Evolutionary conservation across 2,113 vertebrate species (phyloP).

Genomic region (Myocastor coypus): DNA sequence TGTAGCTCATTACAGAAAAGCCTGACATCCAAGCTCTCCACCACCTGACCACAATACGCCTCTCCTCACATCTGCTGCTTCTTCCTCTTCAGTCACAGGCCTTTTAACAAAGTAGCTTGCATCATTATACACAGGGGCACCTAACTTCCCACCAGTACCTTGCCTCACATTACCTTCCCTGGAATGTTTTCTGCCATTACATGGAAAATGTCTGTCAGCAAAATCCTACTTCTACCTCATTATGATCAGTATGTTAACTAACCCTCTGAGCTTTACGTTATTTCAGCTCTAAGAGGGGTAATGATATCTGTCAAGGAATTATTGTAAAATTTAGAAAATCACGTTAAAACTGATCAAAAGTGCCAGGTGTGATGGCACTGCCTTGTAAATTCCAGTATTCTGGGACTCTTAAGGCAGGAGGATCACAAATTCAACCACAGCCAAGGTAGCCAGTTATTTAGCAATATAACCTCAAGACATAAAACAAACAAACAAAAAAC

Average conservation of each 20-base stretch:
- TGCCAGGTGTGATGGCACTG: background rate
- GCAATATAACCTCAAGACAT: background rate
- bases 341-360: conserved; percentile 24
- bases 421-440: background rate
- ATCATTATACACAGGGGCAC: background rate
- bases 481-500: background rate
- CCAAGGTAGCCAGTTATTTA: background rate
- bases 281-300: conserved; percentile 11
- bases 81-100: background rate
- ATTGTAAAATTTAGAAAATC: conserved; percentile 38
- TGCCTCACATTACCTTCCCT: background rate
- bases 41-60: background rate
- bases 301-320: background rate
- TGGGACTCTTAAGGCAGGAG: background rate
- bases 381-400: background rate
- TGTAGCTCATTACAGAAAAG: background rate
- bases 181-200: conserved; percentile 35
- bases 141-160: background rate
- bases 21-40: background rate
- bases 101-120: background rate
- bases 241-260: background rate
- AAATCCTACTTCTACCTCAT: conserved; percentile 6
- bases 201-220: background rate
- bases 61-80: background rate
- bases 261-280: conserved; percentile 12